A percentile compares a stretch with the other conserved stretches of the same genome.
Evolutionary conservation across 64 coral and sea anemone genomes (phyloP).

Genomic region (Dendronephthya gigantea): DNA sequence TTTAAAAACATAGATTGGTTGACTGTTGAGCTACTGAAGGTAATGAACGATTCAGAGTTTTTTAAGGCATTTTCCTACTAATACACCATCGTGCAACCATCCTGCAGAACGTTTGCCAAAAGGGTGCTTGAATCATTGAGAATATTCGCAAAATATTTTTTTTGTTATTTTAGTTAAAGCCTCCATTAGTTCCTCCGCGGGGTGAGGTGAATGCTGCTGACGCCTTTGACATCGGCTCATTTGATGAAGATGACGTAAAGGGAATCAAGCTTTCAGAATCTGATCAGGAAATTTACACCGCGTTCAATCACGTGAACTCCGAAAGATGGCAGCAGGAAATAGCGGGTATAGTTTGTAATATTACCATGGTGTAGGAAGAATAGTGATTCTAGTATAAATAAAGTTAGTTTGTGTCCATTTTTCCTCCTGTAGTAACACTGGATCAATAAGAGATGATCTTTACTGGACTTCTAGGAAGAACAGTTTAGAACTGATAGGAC

Average conservation of each 20-base stretch:
- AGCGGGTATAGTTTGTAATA: conserved; percentile 39
- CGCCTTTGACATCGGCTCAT: conserved; percentile 98
- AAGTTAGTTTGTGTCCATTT: too few relatives aligned
- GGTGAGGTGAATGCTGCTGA: conserved; percentile 98
- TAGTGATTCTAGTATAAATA: too few relatives aligned
- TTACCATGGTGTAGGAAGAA: too few relatives aligned
- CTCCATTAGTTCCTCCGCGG: conserved; percentile 75
- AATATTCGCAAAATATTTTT: too few relatives aligned
- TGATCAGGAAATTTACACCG: conserved; percentile 96
- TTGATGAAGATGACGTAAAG: conserved; percentile 98
- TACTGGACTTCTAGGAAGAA: too few relatives aligned
- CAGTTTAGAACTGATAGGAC: too few relatives aligned
- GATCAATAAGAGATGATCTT: too few relatives aligned
- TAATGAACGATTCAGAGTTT: not conserved
- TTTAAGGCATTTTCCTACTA: not conserved
- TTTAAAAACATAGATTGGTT: conserved; percentile 72
- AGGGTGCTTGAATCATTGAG: too few relatives aligned
- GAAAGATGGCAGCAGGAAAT: conserved; percentile 98
- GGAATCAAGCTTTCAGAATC: conserved; percentile 86
- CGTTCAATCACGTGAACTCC: conserved; percentile 78
- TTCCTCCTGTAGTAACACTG: too few relatives aligned
- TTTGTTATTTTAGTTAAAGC: conserved; percentile 47
- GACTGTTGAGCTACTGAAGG: conserved; percentile 82
- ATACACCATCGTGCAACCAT: not conserved
- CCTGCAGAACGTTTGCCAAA: too few relatives aligned